Percentiles rank a stretch among this genome's conserved stretches.
Evolutionary conservation across 2,113 vertebrate species (phyloP).

Genomic region (Oncorhynchus clarkii): DNA sequence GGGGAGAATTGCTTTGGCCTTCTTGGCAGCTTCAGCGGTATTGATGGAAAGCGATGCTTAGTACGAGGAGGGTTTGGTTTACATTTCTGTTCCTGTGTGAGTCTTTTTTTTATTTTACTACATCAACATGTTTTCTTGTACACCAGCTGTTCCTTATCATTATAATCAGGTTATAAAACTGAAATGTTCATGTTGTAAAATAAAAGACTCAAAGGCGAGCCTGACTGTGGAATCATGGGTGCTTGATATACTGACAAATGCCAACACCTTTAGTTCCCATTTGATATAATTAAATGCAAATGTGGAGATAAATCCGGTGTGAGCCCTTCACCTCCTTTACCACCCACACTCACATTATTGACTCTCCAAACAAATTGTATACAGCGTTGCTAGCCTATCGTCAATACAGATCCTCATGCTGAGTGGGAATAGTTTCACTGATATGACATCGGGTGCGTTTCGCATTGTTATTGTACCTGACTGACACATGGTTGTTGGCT

Average conservation of each 20-base stretch:
- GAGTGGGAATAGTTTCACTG: no score
- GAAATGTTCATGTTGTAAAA: not conserved
- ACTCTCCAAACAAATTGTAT: not conserved
- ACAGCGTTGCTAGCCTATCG: not conserved
- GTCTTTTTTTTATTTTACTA: slow-evolving; percentile 19
- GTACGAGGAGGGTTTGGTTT: slow-evolving; percentile 16
- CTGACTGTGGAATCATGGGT: slow-evolving; percentile 7
- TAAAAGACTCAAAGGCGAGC: not conserved
- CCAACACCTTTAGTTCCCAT: slow-evolving; percentile 11
- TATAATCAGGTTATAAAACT: slow-evolving; percentile 39
- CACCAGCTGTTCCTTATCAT: slow-evolving; percentile 39
- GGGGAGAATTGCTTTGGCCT: not conserved
- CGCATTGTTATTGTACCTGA: not conserved
- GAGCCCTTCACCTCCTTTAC: not conserved
- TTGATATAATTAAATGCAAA: slow-evolving; percentile 19
- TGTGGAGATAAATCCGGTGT: not conserved
- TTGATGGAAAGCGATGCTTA: slow-evolving; percentile 20
- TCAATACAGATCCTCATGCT: not conserved
- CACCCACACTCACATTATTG: not conserved
- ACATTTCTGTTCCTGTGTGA: slow-evolving; percentile 25
- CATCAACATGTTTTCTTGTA: slow-evolving; percentile 23
- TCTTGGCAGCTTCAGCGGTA: slow-evolving; percentile 11
- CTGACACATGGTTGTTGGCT: no score
- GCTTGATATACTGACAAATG: slow-evolving; percentile 36
- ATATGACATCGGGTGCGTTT: no score